A percentile compares a stretch with the other conserved stretches of the same genome.
Evolutionary conservation across 1,140 invertebrate species (phyloP).

Genomic region (Papilio glaucus): DNA sequence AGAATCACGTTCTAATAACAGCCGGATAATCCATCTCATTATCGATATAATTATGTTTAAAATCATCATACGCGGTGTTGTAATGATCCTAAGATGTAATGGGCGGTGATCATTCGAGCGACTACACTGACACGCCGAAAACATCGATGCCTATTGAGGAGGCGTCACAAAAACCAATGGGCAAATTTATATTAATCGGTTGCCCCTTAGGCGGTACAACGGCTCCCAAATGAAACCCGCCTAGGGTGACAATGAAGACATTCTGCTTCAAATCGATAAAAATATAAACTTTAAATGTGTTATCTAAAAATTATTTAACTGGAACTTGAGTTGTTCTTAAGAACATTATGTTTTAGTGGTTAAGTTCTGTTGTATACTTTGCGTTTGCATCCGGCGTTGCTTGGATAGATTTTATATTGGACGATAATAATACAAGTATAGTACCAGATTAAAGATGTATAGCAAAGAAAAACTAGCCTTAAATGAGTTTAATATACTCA

Average conservation of each 20-base stretch:
- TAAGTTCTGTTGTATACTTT: too few species aligned
- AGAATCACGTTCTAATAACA: background rate
- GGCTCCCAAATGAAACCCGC: slow-evolving; percentile 38
- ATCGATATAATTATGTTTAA: background rate
- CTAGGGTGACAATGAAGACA: background rate
- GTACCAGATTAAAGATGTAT: too few species aligned
- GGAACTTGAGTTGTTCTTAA: too few species aligned
- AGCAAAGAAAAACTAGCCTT: too few species aligned
- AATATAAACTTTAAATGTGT: background rate
- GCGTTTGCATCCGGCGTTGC: too few species aligned
- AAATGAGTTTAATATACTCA: too few species aligned
- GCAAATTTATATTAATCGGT: slow-evolving; percentile 43
- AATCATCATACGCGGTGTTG: background rate
- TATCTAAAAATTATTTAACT: too few species aligned
- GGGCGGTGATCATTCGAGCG: background rate
- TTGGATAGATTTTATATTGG: too few species aligned
- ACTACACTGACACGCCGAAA: background rate
- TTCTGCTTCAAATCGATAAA: background rate
- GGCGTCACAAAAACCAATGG: slow-evolving; percentile 43
- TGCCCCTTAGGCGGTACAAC: slow-evolving; percentile 45
- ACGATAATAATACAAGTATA: too few species aligned
- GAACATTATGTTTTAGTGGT: too few species aligned
- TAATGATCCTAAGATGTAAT: slow-evolving; percentile 1
- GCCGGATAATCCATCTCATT: slow-evolving; percentile 17
- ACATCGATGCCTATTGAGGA: slow-evolving; percentile 31